Evolutionary conservation across 2,888 invertebrate genomes (phyloP), one percentile per base, ranked within the genome.

Genomic region (Plagiodera versicolora): DNA sequence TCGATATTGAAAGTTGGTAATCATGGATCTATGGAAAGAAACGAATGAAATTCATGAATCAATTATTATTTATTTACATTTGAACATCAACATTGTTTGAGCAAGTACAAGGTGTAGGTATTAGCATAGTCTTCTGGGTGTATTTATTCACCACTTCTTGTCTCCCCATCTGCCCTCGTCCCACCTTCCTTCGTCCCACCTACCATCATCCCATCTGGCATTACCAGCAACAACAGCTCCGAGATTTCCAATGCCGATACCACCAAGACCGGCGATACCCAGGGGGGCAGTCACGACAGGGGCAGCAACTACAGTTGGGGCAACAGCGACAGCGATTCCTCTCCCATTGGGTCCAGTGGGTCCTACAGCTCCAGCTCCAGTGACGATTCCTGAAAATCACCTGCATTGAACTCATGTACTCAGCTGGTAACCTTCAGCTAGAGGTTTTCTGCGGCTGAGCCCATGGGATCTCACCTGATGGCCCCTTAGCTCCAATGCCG

Each of bases 401-500:
- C 48, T 3, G 6, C 4, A 6, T 24, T 5, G 6, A 3, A 24
- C 4, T 24, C 24, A 24, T 24, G 24, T 6, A 24, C n/a, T n/a
- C n/a, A n/a, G n/a, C n/a, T n/a, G n/a, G n/a, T n/a, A n/a, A n/a
- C n/a, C n/a, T n/a, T n/a, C n/a, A n/a, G n/a, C n/a, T n/a, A n/a
- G n/a, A n/a, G n/a, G n/a, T n/a, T n/a, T n/a, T n/a, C n/a, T n/a
- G n/a, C n/a, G n/a, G n/a, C 17, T 17, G n/a, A 35, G 5, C 5
- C 10, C 18, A 17, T 35, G 8, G 19, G n/a, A 17, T 44, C 16
- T 18, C 51, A 35, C 57, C 57, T 24, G 57, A 24, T 32, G 61
- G 61, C 46, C 61, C 61, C 39, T 44, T 54, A 35, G 61, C 61
- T 35, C 60, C 63, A 35, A 50, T 57, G 45, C 63, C 63, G 51